phyloP scores from a whole-genome alignment of 2,797 vertebrate species.

The Zonotrichia albicollis region DNA sequence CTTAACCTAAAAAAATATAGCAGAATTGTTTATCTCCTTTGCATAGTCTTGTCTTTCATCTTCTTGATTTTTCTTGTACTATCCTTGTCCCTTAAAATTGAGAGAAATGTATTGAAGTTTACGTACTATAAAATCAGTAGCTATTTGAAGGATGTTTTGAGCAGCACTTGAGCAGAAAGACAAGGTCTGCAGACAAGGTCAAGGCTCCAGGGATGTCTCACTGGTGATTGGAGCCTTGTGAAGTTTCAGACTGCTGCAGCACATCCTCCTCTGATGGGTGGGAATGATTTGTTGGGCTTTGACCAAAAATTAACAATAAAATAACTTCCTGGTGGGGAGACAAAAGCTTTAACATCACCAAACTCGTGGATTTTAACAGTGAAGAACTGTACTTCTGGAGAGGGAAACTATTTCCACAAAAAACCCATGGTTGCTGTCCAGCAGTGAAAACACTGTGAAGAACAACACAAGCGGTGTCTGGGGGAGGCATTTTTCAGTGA shows the following conservation, averaged over 20 bases:
- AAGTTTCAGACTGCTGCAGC: neutral
- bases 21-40: neutral
- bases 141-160: neutral
- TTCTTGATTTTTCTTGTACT: neutral
- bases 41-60: neutral
- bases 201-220: neutral
- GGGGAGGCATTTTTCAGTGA: neutral
- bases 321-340: neutral
- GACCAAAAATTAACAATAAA: neutral
- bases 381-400: neutral
- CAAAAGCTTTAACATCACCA: neutral
- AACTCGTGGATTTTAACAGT: neutral
- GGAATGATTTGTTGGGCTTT: neutral
- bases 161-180: neutral
- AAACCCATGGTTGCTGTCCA: neutral
- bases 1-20: neutral
- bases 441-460: neutral
- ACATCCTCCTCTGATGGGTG: neutral
- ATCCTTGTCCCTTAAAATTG: neutral
- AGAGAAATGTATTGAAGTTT: neutral
- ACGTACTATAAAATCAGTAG: neutral
- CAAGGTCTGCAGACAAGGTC: neutral
- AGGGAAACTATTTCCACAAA: neutral
- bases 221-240: neutral
- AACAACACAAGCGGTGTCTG: neutral